These are phyloP conservation scores for Alectoris magna DNA, from an alignment of 2,797 vertebrate species.

Conservation along the genomic window DNA sequence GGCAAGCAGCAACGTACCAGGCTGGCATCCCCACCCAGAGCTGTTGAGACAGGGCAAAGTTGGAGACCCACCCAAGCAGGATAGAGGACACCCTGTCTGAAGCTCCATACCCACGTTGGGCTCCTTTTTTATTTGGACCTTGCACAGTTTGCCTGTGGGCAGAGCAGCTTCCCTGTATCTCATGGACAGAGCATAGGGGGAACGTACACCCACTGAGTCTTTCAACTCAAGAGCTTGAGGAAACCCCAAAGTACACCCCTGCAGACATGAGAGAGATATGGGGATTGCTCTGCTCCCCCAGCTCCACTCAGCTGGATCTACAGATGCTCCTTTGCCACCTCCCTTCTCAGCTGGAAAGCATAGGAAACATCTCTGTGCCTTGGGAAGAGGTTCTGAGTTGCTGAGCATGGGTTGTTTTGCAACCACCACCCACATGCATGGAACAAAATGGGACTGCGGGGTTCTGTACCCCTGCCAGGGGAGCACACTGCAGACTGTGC, in stretches of 20 bases:
- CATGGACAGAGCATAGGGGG: background rate
- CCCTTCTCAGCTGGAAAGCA: background rate
- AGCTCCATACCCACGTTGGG: rapidly evolving
- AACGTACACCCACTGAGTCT: background rate
- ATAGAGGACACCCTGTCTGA: background rate
- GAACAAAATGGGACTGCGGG: background rate
- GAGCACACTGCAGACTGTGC: background rate
- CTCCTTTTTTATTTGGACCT: background rate
- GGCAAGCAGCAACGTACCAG: slow-evolving; percentile 96
- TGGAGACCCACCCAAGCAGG: background rate
- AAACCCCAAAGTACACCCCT: background rate
- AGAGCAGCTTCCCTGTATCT: background rate
- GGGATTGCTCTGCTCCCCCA: background rate
- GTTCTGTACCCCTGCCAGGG: background rate
- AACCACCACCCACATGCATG: rapidly evolving
- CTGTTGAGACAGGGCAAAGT: slow-evolving; percentile 71
- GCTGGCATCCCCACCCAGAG: slow-evolving; percentile 98
- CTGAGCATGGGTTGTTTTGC: background rate
- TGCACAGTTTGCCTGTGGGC: background rate
- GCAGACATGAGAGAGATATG: background rate
- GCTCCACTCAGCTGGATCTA: background rate
- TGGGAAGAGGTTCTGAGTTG: background rate
- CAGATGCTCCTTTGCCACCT: background rate
- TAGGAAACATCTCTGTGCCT: background rate
- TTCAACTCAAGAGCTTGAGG: background rate